phyloP scores from a whole-genome alignment of 2,888 invertebrate species.

The Chouioia cunea region DNA sequence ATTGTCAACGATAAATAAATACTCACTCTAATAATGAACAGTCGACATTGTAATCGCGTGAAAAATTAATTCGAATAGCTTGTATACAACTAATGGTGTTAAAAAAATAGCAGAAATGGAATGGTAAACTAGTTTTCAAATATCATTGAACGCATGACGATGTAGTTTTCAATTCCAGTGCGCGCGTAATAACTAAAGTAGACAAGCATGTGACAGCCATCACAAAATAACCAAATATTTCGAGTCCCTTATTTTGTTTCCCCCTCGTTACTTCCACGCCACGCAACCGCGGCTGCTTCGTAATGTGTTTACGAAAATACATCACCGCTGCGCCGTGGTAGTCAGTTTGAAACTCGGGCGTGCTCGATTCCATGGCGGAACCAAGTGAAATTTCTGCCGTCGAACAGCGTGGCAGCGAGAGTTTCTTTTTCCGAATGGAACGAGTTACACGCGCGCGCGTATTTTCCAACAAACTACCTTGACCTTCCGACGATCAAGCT shows the following conservation, averaged over 20 bases:
- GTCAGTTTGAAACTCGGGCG: too few species aligned
- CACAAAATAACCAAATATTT: neutral
- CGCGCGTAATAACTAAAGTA: too few species aligned
- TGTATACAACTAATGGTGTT: too few species aligned
- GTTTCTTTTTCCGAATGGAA: neutral
- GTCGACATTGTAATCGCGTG: too few species aligned
- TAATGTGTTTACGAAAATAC: conserved; percentile 7
- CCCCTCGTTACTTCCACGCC: neutral
- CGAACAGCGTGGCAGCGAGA: neutral
- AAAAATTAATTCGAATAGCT: too few species aligned
- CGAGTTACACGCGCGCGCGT: conserved; percentile 17
- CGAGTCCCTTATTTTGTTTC: neutral
- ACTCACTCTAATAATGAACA: too few species aligned
- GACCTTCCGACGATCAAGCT: conserved; percentile 21
- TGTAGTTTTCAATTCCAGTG: too few species aligned
- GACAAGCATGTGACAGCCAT: neutral
- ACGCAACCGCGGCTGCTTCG: too few species aligned
- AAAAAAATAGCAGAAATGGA: too few species aligned
- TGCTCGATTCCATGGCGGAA: neutral
- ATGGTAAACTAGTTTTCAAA: too few species aligned
- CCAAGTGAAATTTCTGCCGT: neutral
- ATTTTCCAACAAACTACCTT: conserved; percentile 43
- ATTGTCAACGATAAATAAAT: too few species aligned
- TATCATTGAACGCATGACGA: too few species aligned
- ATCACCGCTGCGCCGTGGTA: neutral